Base-by-base conservation (phyloP, 2,888 invertebrate species). In the Hoplodrina blanda region DNA sequence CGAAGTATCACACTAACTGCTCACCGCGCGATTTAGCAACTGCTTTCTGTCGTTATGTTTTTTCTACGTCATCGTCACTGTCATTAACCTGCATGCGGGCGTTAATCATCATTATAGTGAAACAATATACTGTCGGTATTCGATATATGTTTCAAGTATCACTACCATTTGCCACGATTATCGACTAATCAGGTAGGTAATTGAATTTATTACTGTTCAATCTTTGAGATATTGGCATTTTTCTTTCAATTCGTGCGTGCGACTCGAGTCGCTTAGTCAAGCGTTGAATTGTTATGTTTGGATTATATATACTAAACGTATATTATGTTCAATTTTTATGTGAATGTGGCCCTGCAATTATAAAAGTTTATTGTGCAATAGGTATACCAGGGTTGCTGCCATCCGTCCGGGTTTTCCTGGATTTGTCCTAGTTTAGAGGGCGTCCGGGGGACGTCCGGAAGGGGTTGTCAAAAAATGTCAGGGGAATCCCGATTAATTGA, bases 61-160 rank as follows among this genome's bases (percentile, higher is more conserved):
- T 79, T 77, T 67, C 44, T 55, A 61, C 37, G n/a, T 69, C 30
- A 46, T 49, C 49, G 37, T 10, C 56, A 59, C n/a, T n/a, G n/a
- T n/a, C 25, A 67, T 63, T 57, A 0, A 17, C 13, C 44, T 53
- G 70, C 62, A 73, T 56, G 71, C 68, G 62, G 60, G 71, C 57
- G 70, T 69, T 56, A 56, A 69, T 72, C 66, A 77, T 83, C 68
- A 82, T 83, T 72, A 81, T 69, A 81, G 53, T 73, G 72, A 80
- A 78, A 73, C 50, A 80, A 20, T 73, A 69, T 77, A 78, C 10
- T 72, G 71, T 65, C 69, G 64, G 66, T 33, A 73, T 82, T 69
- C 61, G 69, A 71, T 81, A 81, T 78, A 61, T 64, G 66, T 82
- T 76, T 70, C 72, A 82, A 71, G 79, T 84, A 78, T 84, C 66